A percentile compares a stretch with the other conserved stretches of the same genome.
phyloP scores from a whole-genome alignment of 2,113 vertebrate genomes.

The Psephotus haematonotus region DNA sequence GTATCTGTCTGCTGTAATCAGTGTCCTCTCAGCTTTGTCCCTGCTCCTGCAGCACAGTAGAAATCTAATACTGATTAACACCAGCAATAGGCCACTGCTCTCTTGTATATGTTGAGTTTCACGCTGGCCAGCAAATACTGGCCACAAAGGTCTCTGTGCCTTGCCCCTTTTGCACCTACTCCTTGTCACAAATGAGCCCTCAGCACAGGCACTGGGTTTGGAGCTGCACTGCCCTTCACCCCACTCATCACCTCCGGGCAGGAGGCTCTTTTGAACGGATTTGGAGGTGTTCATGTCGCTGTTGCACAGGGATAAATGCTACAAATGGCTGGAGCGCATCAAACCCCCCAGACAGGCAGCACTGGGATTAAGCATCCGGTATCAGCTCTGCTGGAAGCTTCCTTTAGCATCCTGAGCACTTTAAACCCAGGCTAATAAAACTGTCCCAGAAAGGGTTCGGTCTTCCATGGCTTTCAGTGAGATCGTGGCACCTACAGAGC shows the following conservation, averaged over 20 bases:
- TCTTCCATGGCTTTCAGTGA: fast-evolving
- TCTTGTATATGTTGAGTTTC: background rate
- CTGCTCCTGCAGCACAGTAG: background rate
- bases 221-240: background rate
- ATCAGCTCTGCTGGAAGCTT: background rate
- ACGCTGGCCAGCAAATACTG: background rate
- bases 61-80: background rate
- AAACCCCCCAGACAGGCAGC: background rate
- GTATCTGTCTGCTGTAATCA: background rate
- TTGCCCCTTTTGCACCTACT: background rate
- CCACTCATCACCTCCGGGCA: background rate
- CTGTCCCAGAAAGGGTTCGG: background rate
- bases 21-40: background rate
- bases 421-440: background rate
- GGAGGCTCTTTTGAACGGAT: background rate
- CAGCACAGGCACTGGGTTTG: background rate
- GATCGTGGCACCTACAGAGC: no score
- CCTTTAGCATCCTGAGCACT: background rate
- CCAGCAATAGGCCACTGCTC: background rate
- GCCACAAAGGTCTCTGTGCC: background rate
- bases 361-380: background rate
- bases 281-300: background rate
- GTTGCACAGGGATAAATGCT: background rate
- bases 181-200: background rate
- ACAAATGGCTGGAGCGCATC: background rate